Evolutionary conservation across 1,140 invertebrate species (phyloP).

Genomic region (Drosophila carrolli): DNA sequence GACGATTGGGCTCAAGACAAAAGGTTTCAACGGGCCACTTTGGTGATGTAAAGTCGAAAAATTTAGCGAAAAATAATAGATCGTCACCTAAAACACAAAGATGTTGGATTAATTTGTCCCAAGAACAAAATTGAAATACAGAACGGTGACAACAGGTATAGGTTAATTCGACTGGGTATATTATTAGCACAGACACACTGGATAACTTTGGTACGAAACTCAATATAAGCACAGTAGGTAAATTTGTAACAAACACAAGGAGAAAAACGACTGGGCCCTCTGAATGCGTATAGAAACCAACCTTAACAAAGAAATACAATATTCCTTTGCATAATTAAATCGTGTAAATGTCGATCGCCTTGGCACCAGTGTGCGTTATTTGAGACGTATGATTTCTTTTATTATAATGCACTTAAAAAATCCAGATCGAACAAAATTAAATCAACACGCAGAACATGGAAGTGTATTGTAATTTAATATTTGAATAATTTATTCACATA

Average conservation of each 20-base stretch:
- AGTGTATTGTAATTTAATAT: neutral
- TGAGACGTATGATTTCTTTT: too few species aligned
- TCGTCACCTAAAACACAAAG: conserved; percentile 6
- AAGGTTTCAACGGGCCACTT: neutral
- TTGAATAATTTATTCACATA: conserved; percentile 1
- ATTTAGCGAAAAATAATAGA: neutral
- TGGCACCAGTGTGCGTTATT: too few species aligned
- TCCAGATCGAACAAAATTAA: neutral
- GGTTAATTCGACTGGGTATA: conserved; percentile 9
- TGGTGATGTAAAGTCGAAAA: neutral
- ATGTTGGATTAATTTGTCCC: conserved; percentile 7
- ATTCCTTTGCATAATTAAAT: neutral
- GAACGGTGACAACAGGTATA: conserved; percentile 2
- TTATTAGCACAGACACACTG: conserved; percentile 16
- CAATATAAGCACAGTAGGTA: conserved; percentile 7
- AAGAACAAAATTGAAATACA: conserved; percentile 5
- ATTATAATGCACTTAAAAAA: neutral
- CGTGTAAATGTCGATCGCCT: too few species aligned
- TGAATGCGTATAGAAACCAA: too few species aligned
- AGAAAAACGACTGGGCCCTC: too few species aligned
- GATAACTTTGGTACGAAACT: conserved; percentile 14
- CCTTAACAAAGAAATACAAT: conserved; percentile 10
- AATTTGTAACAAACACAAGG: too few species aligned
- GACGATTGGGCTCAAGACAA: conserved; percentile 1
- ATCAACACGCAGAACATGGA: conserved; percentile 1